Conservation (phyloP, 2,113 vertebrate species). For the Hassar affinis region DNA sequence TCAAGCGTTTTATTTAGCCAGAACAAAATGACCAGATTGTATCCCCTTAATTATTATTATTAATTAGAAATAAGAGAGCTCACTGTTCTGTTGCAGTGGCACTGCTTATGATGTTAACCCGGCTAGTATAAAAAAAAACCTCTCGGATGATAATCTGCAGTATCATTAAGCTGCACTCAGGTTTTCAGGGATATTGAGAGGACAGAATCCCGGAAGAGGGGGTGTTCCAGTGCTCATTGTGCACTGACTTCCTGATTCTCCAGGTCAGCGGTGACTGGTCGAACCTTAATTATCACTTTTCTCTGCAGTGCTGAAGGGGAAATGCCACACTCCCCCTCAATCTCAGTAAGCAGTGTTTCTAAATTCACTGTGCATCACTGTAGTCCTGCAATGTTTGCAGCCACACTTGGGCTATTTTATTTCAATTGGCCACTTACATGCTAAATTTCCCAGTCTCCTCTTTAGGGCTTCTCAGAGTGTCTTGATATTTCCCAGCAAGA, state of each 20-base stretch:
- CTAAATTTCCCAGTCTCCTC: slow-evolving; percentile 7
- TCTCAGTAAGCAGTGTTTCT: slow-evolving; percentile 27
- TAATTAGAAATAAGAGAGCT: background rate
- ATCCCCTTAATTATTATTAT: background rate
- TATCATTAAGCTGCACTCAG: slow-evolving; percentile 18
- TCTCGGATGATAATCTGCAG: background rate
- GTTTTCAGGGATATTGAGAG: background rate
- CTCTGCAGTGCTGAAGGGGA: slow-evolving; percentile 13
- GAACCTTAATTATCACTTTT: slow-evolving; percentile 27
- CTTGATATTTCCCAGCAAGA: slow-evolving; percentile 33
- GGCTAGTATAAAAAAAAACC: background rate
- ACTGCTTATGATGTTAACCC: background rate
- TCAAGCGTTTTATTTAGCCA: slow-evolving; percentile 1
- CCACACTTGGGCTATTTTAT: slow-evolving; percentile 3
- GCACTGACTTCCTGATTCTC: slow-evolving; percentile 14
- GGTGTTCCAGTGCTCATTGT: background rate
- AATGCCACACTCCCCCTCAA: slow-evolving; percentile 31
- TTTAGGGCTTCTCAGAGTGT: slow-evolving; percentile 23
- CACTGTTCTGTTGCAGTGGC: background rate
- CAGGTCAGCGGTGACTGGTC: slow-evolving; percentile 13
- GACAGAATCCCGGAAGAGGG: background rate
- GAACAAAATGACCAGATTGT: background rate
- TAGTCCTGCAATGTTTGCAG: slow-evolving; percentile 9
- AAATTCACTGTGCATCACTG: slow-evolving; percentile 23
- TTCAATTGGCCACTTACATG: slow-evolving; percentile 15